Evolutionary conservation across 1,140 invertebrate genomes (phyloP), one percentile per base, ranked within the genome.

Genomic region (Zaprionus lachaisei): DNA sequence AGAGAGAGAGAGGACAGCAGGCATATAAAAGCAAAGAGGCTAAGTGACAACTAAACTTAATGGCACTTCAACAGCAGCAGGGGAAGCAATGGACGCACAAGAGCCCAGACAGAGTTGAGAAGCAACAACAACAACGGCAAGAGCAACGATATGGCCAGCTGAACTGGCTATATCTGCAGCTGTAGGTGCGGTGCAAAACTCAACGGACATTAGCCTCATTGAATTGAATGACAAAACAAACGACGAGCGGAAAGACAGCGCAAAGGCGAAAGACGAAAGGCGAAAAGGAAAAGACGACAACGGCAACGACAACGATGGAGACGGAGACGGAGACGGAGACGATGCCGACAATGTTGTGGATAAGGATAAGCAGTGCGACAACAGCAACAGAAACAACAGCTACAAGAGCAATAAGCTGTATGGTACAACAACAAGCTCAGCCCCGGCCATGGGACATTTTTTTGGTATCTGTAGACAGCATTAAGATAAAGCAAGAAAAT

Each of bases 21-120:
- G 75, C 85, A 90, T 89, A 89, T 89, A 89, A 89, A 90, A 85
- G 85, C 85, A 90, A 91, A 91, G 83, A 91, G 89, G 89, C 89
- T 91, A 91, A 91, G 89, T 91, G 89, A 91, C 87, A 91, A 83
- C 89, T 91, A 87, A 91, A 91, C 89, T 91, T 91, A 91, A 91
- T 91, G 89, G 89, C 87, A 91, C 89, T 91, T 90, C 86, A 90
- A 90, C 85, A 89, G 87, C 87, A 91, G 83, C 87, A 91, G 80
- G 73, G 73, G 87, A 81, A 91, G 87, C 80, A 90, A 85, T 90
- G 85, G 86, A 90, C 85, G 85, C 79, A 80, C 73, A 90, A 90
- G 85, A 90, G 84, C 68, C 63, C 67, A 72, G 68, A 66, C 64
- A 68, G 44, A 71, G 74, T 66, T 31, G 28, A 70, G 65, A 37